These are phyloP conservation scores for Liasis olivaceus DNA, from an alignment of 2,797 vertebrate species.

Conservation along the genomic window DNA sequence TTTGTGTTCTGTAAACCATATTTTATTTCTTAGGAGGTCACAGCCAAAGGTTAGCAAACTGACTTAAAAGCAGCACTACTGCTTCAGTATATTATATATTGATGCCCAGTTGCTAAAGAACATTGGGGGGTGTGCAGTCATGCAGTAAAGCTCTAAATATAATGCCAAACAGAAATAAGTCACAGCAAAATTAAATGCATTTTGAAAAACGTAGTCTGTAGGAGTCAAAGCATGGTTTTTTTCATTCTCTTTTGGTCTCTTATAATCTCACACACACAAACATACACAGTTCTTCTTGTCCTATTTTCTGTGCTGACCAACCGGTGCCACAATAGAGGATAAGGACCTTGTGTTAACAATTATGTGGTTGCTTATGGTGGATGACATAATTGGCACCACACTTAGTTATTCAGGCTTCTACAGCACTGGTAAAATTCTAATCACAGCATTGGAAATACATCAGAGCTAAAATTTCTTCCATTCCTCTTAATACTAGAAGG, in stretches of 20 bases:
- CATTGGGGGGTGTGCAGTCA: background rate
- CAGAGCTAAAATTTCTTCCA: background rate
- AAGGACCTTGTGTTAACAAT: background rate
- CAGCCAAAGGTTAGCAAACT: background rate
- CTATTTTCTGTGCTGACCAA: background rate
- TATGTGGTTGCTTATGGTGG: background rate
- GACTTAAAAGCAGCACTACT: background rate
- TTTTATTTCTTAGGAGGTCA: background rate
- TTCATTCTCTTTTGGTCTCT: background rate
- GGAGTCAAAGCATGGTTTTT: background rate
- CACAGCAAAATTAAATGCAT: background rate
- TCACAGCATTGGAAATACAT: background rate
- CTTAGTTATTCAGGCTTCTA: background rate
- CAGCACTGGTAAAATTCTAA: background rate
- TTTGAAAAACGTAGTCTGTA: background rate
- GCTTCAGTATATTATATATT: background rate
- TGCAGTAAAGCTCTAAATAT: background rate
- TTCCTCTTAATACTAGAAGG: background rate
- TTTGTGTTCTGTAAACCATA: slow-evolving; percentile 27
- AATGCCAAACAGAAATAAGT: background rate
- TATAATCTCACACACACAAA: background rate
- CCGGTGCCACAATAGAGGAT: background rate
- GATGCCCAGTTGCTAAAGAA: background rate
- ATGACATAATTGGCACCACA: background rate
- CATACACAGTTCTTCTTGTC: background rate